Evolutionary conservation across 1,140 invertebrate genomes (phyloP), one percentile per base, ranked within the genome.

Genomic region (Philopotamus ludificatus): DNA sequence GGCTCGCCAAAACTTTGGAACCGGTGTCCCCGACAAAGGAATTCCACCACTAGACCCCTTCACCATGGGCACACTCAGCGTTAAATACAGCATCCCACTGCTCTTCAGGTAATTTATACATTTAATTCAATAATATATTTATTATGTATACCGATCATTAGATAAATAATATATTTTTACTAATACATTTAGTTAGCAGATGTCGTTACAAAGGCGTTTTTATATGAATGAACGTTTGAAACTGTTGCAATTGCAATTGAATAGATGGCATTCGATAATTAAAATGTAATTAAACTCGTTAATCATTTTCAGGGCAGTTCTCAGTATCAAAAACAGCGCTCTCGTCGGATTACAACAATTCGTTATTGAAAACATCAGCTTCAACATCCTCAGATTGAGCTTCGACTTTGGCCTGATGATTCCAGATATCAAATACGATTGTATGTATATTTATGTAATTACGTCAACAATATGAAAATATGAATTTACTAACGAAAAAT

Each of bases 1-100:
- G n/a, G 25, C 42, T 1, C 26, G 68, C 3, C 59, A 63, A 26
- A 25, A 70, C 15, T 66, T 70, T 20, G 34, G 25, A 12, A 54
- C 34, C 3, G 68, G 68, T 18, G 66, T 66, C 15, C 53, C 59
- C 4, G 68, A 70, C 18, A 44, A 34, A 20, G 68, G 68, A 16
- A 70, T 70, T 25, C 68, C 68, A 12, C 68, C 68, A 4, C 23
- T 70, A 10, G 68, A 70, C 41, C 68, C 68, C 12, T 70, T 66
- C 47, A 63, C 28, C 9, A 20, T 23, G 12, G 61, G 58, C 16
- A 45, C 45, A 20, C n/a, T 63, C 0, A 67, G 50, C 49, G 42
- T 41, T 25, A 18, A 62, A 15, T 18, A 9, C 16, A 28, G 28
- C 8, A 9, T 21, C 28, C 20, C 51, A 12, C 4, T 21, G 7